Evolutionary conservation across 2,888 invertebrate species (phyloP).

Genomic region (Hyposoter dolosus): DNA sequence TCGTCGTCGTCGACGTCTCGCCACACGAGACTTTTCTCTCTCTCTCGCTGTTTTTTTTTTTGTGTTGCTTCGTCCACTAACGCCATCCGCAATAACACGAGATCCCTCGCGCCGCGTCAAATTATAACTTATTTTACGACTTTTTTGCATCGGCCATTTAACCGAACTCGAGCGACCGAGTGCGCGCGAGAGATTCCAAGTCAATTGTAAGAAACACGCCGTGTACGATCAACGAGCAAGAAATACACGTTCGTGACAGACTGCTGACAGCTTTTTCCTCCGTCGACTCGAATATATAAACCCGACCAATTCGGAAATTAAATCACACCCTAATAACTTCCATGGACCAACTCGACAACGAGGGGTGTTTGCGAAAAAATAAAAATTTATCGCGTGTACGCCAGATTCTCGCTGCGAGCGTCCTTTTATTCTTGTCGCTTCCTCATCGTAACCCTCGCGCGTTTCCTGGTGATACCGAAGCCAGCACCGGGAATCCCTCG

Average conservation of each 20-base stretch:
- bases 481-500: slow-evolving; percentile 3
- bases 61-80: slow-evolving; percentile 27
- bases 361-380: slow-evolving; percentile 23
- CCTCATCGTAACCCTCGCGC: neutral
- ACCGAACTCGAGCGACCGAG: slow-evolving; percentile 72
- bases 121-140: slow-evolving; percentile 85
- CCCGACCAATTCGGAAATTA: slow-evolving; percentile 81
- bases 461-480: neutral
- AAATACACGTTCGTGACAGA: slow-evolving; percentile 20
- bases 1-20: too few species aligned
- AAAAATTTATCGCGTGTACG: neutral
- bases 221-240: neutral
- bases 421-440: slow-evolving; percentile 19
- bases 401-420: slow-evolving; percentile 3
- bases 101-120: slow-evolving; percentile 78
- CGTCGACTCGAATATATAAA: slow-evolving; percentile 6
- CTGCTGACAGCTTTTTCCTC: slow-evolving; percentile 23
- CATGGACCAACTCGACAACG: slow-evolving; percentile 66
- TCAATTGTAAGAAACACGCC: slow-evolving; percentile 67
- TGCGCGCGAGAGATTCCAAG: slow-evolving; percentile 59
- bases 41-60: slow-evolving; percentile 20
- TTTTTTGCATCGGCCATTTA: slow-evolving; percentile 85
- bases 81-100: slow-evolving; percentile 19
- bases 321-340: slow-evolving; percentile 84
- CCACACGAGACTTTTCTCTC: slow-evolving; percentile 62